A percentile compares a stretch with the other conserved stretches of the same genome.
Evolutionary conservation across 1,140 invertebrate species (phyloP).

Genomic region (Phymastichus coffea): DNA sequence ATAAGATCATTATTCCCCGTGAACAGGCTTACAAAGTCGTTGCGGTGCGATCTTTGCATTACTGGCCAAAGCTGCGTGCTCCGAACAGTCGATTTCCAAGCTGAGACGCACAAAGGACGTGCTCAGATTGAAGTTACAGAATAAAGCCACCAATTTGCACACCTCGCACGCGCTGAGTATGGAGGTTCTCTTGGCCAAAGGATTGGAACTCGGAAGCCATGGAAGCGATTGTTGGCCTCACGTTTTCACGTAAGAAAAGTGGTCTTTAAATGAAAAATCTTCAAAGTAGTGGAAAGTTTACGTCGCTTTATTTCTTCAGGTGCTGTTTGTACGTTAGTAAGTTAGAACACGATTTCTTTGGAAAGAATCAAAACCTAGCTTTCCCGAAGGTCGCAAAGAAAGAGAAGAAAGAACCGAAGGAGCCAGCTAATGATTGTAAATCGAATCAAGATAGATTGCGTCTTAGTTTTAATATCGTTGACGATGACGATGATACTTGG

Average conservation of each 20-base stretch:
- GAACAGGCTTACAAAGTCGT: constrained; percentile 73
- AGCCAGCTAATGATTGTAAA: constrained; percentile 40
- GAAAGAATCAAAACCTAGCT: constrained; percentile 59
- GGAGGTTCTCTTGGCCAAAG: constrained; percentile 78
- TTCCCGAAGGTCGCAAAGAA: constrained; percentile 52
- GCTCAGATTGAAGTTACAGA: constrained; percentile 51
- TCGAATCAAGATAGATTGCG: constrained; percentile 50
- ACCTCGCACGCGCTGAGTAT: constrained; percentile 87
- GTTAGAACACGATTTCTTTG: constrained; percentile 84
- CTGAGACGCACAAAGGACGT: constrained; percentile 53
- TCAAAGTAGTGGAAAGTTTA: background rate
- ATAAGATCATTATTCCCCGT: too few species aligned
- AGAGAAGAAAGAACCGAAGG: constrained; percentile 49
- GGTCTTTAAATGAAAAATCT: background rate
- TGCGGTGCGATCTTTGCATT: constrained; percentile 80
- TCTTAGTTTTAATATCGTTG: constrained; percentile 60
- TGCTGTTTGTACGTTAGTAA: constrained; percentile 87
- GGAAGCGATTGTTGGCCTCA: constrained; percentile 91
- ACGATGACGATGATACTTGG: constrained; percentile 77
- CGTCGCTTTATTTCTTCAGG: constrained; percentile 43
- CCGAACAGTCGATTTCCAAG: constrained; percentile 60
- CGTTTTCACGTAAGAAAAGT: constrained; percentile 73
- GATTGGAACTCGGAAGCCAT: constrained; percentile 87
- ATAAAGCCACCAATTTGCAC: constrained; percentile 68
- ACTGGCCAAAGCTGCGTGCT: constrained; percentile 76